phyloP scores from a whole-genome alignment of 2,888 invertebrate genomes.

The Lepidocyrtinus sp. region DNA sequence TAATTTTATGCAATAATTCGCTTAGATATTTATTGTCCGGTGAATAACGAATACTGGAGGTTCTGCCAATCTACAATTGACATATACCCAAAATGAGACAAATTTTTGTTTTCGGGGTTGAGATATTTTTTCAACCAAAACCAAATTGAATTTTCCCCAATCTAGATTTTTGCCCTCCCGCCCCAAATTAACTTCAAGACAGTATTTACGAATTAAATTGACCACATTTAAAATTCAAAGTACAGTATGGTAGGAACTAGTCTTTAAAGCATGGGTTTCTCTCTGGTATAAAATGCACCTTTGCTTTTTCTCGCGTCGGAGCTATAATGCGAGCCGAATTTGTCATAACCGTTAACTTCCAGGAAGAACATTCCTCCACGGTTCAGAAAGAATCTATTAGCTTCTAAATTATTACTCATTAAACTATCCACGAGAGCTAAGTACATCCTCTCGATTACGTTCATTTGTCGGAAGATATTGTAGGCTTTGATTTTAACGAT shows the following conservation, averaged over 20 bases:
- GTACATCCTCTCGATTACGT: conserved; percentile 36
- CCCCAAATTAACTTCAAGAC: no score
- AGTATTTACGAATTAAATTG: no score
- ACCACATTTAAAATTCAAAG: no score
- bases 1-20: no score
- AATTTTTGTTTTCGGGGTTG: no score
- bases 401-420: conserved; percentile 49
- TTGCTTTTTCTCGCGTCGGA: conserved; percentile 35
- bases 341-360: conserved; percentile 37
- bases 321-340: conserved; percentile 37
- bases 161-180: no score
- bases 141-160: no score
- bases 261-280: conserved; percentile 18
- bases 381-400: conserved; percentile 41
- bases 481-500: conserved; percentile 34
- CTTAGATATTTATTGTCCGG: no score
- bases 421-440: conserved; percentile 41
- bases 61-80: no score
- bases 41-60: no score
- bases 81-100: no score
- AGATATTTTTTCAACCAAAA: no score
- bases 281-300: conserved; percentile 44
- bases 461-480: conserved; percentile 32
- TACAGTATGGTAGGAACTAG: neutral
- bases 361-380: conserved; percentile 43